Base-by-base conservation (phyloP, 2,113 vertebrate genomes). In the Gallinago media region DNA sequence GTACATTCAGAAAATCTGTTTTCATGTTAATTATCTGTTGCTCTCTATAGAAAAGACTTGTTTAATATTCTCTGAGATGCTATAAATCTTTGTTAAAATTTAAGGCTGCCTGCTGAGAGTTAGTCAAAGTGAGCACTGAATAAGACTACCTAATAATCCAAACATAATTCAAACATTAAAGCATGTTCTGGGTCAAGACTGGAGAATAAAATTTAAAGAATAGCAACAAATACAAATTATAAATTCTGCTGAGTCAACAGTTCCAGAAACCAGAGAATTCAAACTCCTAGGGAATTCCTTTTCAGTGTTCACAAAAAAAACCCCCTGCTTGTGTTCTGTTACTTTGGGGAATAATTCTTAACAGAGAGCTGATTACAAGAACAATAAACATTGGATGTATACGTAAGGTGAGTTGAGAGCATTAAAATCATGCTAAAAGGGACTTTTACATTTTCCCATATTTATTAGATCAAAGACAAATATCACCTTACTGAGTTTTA, bases 131-230 rank as follows among this genome's bases (percentile, higher is more conserved):
- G 3, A 95, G 36, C 4, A 34, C 21, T 63, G 59, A 83, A 63
- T 92, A 50, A 68, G 62, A 89, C 92, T 76, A 71, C 11, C 21
- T 88, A 89, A 85, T 80, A 96, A 94, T 47, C 90, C 44, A 96
- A 89, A 63, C 4, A 59, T 79, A 91, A 93, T 95, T 93, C 92
- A 62, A 94, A 92, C 62, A 47, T 89, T 83, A 77, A 67, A 71
- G 11, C 11, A 65, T 74, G 22, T 77, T 91, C 59, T 74, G 38
- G 16, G 29, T 88, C 36, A 75, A 91, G 31, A 3, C 11, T 78
- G 3, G 13, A 72, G 49, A 89, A 83, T 27, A 86, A 90, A 70
- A 75, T 46, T 18, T 91, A 38, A 82, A 72, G 8, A 91, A 42
- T 16, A 52, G 1, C 12, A 79, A 12, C 8, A 85, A 70, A 71